phyloP scores from a whole-genome alignment of 2,797 vertebrate species.

The Crypturellus tataupa region DNA sequence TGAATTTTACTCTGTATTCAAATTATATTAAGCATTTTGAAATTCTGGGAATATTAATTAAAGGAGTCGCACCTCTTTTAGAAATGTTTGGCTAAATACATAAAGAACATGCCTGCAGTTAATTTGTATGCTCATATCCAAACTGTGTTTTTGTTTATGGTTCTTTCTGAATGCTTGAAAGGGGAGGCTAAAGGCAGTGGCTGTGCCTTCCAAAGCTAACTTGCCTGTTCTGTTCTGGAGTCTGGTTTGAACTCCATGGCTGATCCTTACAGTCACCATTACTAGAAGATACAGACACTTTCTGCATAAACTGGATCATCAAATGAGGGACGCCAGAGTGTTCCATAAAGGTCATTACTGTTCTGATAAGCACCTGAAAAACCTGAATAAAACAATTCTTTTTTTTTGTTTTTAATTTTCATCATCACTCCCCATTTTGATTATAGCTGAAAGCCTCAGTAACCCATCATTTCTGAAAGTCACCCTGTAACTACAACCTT shows the following conservation, averaged over 20 bases:
- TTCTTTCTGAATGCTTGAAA: neutral
- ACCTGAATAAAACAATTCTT: neutral
- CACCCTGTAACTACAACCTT: neutral
- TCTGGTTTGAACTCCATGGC: neutral
- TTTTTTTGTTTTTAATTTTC: neutral
- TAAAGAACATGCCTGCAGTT: neutral
- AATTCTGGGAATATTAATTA: slow-evolving; percentile 60
- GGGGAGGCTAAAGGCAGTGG: neutral
- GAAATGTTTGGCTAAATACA: neutral
- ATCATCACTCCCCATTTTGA: accelerated
- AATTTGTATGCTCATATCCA: neutral
- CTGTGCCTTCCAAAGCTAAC: neutral
- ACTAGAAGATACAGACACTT: neutral
- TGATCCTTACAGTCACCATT: neutral
- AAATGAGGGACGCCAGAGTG: neutral
- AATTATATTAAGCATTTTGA: slow-evolving; percentile 25
- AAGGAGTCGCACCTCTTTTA: neutral
- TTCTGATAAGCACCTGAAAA: neutral
- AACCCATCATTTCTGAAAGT: neutral
- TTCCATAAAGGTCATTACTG: neutral
- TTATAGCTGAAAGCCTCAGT: neutral
- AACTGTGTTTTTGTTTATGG: neutral
- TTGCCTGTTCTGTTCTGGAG: neutral
- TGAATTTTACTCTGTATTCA: slow-evolving; percentile 32
- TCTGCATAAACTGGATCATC: neutral